Conservation (phyloP, 2,113 vertebrate genomes). For the Hypanus sabinus region DNA sequence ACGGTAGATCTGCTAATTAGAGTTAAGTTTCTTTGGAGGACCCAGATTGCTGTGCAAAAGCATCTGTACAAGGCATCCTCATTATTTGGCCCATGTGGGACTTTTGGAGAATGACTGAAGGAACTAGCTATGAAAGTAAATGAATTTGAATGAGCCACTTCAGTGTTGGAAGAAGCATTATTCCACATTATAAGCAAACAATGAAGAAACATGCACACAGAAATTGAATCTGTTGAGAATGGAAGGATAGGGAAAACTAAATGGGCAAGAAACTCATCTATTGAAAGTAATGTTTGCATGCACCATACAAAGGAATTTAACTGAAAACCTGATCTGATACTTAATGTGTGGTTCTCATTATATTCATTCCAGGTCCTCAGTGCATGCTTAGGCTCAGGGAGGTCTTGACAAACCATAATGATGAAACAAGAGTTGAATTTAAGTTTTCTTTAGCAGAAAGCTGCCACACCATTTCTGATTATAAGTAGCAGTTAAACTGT, state of each 20-base stretch:
- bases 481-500: neutral
- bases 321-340: neutral
- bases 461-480: neutral
- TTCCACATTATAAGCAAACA: neutral
- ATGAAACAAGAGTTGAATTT: neutral
- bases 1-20: constrained; percentile 14
- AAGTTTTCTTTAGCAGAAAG: neutral
- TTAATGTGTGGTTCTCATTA: too few relatives aligned
- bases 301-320: neutral
- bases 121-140: constrained; percentile 11
- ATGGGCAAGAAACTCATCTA: neutral
- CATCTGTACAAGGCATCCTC: neutral
- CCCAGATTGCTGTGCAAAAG: neutral
- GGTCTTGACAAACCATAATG: neutral
- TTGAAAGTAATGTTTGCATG: too few relatives aligned
- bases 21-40: neutral
- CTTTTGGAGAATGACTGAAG: neutral
- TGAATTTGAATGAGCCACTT: constrained; percentile 22
- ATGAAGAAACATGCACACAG: neutral
- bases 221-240: neutral
- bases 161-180: neutral
- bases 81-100: neutral
- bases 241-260: neutral
- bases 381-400: neutral
- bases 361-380: neutral